Percentiles rank a stretch among this genome's conserved stretches.
Conservation (phyloP, 2,888 invertebrate species). For the Dioctria linearis region DNA sequence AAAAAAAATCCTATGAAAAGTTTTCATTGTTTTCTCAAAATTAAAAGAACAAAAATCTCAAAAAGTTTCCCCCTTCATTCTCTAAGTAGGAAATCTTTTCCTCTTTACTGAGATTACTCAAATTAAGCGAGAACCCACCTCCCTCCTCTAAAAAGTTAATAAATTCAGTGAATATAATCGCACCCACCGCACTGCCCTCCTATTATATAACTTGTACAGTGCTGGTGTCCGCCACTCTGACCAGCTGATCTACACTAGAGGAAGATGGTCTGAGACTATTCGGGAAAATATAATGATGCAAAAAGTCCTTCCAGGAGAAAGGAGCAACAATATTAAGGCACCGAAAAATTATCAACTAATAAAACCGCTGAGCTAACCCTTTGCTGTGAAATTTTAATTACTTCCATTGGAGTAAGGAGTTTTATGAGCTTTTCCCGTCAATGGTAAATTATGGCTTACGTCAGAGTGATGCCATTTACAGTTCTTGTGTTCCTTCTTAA, state of each 20-base stretch:
- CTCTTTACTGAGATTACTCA: conserved; percentile 36
- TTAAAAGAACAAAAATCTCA: conserved; percentile 30
- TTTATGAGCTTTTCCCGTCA: not conserved
- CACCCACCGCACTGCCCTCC: not conserved
- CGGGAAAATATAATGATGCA: conserved; percentile 24
- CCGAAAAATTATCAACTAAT: conserved; percentile 51
- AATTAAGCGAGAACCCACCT: conserved; percentile 22
- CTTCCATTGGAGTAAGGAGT: not conserved
- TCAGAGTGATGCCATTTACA: too few relatives aligned
- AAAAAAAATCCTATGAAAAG: conserved; percentile 25
- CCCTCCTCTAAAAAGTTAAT: conserved; percentile 44
- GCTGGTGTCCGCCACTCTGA: not conserved
- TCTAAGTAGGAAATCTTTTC: conserved; percentile 29
- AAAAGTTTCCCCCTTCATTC: conserved; percentile 10
- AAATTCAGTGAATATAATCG: conserved; percentile 44
- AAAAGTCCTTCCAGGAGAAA: conserved; percentile 8
- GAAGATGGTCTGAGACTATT: not conserved
- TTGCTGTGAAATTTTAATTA: conserved; percentile 31
- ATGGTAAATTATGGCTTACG: too few relatives aligned
- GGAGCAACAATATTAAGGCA: conserved; percentile 24
- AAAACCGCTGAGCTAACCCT: conserved; percentile 43
- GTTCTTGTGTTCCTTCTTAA: too few relatives aligned
- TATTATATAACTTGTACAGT: conserved; percentile 27
- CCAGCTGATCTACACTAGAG: not conserved
- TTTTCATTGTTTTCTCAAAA: conserved; percentile 31